Evolutionary conservation across 2,888 invertebrate genomes (phyloP), one percentile per base, ranked within the genome.

Genomic region (Apeira syringaria): DNA sequence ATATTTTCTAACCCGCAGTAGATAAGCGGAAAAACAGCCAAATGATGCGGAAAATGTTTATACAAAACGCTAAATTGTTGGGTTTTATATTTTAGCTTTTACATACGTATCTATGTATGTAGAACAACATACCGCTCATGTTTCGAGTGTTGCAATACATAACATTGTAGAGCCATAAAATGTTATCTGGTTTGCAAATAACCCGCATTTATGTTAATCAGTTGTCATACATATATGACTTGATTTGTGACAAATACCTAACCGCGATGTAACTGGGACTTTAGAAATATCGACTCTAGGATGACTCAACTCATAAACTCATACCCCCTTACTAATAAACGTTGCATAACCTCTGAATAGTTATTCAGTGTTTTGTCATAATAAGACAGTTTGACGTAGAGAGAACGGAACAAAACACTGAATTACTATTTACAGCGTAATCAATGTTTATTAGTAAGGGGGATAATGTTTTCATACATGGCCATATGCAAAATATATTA

Each of bases 131-230:
- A 15, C 15, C 15, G 15, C 4, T 15, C 8, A 1, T 5, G 24
- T 40, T 34, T 10, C 3, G 24, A 37, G 18, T 33, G 32, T 32
- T 22, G 24, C 9, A 38, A 44, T 31, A 35, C 15, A 18, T 36
- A 35, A 26, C n/a, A n/a, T n/a, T n/a, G n/a, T 24, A 31, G 17
- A 35, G 30, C 20, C 18, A 18, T 30, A 28, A 43, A 35, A 26
- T 26, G 38, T 39, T 46, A 46, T 46, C 45, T 39, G 13, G 13
- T 15, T 35, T 35, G 34, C 45, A 39, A 35, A 46, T 35, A 35
- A 17, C 45, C 45, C 45, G 39, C 31, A 46, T 46, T 30, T 39
- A 46, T 46, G 45, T 11, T 35, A 39, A 46, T 46, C 30, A 32
- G 35, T 26, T 46, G 39, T 46, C 39, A 45, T 39, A 31, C 39